Conservation (phyloP, 2,113 vertebrate species). For the Amazona vittata region DNA sequence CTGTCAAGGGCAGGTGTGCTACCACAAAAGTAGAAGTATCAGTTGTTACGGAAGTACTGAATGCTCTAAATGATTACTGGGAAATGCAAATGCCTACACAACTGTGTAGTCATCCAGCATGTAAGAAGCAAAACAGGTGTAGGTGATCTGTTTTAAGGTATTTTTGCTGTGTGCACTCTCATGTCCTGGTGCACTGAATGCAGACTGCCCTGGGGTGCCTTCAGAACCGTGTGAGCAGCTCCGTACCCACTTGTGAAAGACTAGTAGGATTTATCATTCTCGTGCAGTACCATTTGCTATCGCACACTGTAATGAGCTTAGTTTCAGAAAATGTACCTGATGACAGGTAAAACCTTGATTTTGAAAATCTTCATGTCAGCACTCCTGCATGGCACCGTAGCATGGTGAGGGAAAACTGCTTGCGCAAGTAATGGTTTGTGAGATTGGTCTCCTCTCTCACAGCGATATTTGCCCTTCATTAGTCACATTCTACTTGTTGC, state of each 20-base stretch:
- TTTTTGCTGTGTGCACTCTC: background rate
- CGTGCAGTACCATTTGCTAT: background rate
- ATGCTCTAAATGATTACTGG: background rate
- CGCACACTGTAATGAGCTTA: background rate
- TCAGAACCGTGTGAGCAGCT: background rate
- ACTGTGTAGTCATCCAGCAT: background rate
- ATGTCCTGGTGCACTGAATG: background rate
- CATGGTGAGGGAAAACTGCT: background rate
- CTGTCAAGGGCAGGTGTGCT: background rate
- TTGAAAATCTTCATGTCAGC: background rate
- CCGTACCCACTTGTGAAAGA: background rate
- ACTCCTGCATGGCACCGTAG: background rate
- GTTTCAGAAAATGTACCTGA: background rate
- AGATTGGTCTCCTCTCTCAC: background rate
- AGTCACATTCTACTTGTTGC: background rate
- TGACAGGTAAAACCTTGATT: background rate
- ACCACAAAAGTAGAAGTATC: background rate
- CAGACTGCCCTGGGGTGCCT: background rate
- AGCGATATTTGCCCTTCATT: background rate
- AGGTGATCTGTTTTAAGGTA: background rate
- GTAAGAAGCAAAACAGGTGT: background rate
- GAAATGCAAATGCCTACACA: background rate
- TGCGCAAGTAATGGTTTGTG: accelerated
- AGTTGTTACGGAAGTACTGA: background rate
- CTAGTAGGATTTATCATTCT: background rate